These are phyloP conservation scores for Saccopteryx bilineata DNA, from an alignment of 2,113 vertebrate species.

Conservation along the genomic window DNA sequence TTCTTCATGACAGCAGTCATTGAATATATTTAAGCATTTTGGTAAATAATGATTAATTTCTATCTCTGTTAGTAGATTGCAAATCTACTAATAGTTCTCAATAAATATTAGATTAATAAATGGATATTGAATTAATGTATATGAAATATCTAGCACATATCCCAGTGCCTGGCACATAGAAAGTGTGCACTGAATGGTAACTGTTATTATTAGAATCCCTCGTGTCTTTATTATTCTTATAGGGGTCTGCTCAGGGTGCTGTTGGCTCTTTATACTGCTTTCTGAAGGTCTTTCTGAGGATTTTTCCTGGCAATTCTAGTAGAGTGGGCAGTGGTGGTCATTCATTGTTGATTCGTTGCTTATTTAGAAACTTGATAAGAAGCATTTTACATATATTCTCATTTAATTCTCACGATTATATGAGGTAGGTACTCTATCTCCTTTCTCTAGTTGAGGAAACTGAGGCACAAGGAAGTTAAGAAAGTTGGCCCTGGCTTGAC, in stretches of 20 bases:
- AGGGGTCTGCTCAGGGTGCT: not conserved
- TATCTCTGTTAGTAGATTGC: not conserved
- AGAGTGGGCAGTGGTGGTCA: not conserved
- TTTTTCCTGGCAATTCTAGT: slow-evolving; percentile 39
- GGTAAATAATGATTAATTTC: slow-evolving; percentile 48
- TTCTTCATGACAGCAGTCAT: slow-evolving; percentile 11
- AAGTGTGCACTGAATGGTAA: not conserved
- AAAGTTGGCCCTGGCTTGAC: not conserved
- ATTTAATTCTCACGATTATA: slow-evolving; percentile 46
- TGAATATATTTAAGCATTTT: slow-evolving; percentile 31
- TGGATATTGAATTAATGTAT: not conserved
- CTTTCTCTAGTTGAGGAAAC: slow-evolving; percentile 44
- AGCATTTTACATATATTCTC: slow-evolving; percentile 37
- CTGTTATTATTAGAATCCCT: not conserved
- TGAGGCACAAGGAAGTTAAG: slow-evolving; percentile 33
- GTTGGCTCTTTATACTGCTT: slow-evolving; percentile 48
- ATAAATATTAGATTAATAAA: not conserved
- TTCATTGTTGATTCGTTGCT: not conserved
- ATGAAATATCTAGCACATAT: not conserved
- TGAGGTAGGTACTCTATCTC: not conserved
- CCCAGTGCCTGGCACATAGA: not conserved
- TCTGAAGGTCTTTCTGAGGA: slow-evolving; percentile 54
- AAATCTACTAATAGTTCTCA: not conserved
- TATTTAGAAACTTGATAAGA: slow-evolving; percentile 16
- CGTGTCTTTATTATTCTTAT: slow-evolving; percentile 16